These are phyloP conservation scores for Podarcis muralis DNA, from an alignment of 2,113 vertebrate genomes.

Conservation along the genomic window DNA sequence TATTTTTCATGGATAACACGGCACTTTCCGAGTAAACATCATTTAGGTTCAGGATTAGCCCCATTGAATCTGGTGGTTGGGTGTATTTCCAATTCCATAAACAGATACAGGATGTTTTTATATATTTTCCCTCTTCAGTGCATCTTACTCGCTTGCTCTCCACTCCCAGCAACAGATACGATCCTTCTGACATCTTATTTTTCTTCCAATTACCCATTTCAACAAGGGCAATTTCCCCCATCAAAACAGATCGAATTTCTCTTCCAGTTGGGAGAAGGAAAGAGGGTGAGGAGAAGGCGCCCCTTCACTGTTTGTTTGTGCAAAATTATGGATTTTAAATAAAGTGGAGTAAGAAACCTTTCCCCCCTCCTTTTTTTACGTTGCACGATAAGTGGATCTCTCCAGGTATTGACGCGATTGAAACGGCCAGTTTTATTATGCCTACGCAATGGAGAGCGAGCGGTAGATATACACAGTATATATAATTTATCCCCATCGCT, in stretches of 20 bases:
- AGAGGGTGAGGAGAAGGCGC: too few species aligned
- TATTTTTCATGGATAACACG: not conserved
- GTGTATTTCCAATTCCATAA: not conserved
- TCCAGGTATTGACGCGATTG: not conserved
- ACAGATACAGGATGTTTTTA: not conserved
- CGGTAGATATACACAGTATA: not conserved
- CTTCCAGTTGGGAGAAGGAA: too few species aligned
- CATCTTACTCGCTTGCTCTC: slow-evolving; percentile 14
- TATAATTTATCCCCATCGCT: not conserved
- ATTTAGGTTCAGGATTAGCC: not conserved
- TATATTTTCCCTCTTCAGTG: not conserved
- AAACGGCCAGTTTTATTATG: not conserved
- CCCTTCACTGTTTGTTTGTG: too few species aligned
- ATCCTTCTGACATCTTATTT: slow-evolving; percentile 26
- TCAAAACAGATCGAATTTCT: not conserved
- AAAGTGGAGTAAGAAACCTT: too few species aligned
- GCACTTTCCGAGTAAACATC: not conserved
- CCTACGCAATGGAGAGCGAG: not conserved
- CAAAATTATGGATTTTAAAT: not conserved
- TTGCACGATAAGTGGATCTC: not conserved
- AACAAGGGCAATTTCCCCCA: not conserved
- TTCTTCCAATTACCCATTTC: not conserved
- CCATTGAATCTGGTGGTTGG: too few species aligned
- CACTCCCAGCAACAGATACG: not conserved
- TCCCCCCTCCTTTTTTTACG: too few species aligned